These are phyloP conservation scores for Anas capensis DNA, from an alignment of 2,797 vertebrate species.

Conservation along the genomic window DNA sequence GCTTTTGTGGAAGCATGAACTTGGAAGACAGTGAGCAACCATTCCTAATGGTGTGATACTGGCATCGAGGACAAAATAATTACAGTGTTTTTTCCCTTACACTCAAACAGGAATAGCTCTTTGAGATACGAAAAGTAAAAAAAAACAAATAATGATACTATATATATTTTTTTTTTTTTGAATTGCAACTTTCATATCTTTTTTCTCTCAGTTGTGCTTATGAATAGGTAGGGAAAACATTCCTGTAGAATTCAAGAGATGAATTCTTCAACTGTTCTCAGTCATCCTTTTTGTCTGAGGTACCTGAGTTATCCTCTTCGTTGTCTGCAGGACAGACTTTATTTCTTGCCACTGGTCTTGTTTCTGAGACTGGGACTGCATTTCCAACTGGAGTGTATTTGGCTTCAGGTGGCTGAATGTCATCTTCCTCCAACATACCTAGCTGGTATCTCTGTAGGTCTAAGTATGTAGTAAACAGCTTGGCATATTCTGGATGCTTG, in stretches of 20 bases:
- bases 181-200: not conserved
- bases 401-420: not conserved
- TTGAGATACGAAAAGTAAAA: not conserved
- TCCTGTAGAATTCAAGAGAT: not conserved
- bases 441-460: conserved; percentile 93
- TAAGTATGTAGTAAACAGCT: conserved; percentile 95
- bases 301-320: conserved; percentile 78
- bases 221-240: not conserved
- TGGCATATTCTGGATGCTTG: conserved; percentile 92
- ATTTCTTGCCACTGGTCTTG: conserved; percentile 36
- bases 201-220: not conserved
- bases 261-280: conserved; percentile 70
- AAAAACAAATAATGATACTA: not conserved
- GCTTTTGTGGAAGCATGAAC: not conserved
- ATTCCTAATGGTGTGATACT: not conserved
- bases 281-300: conserved; percentile 95
- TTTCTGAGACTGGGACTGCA: conserved; percentile 48
- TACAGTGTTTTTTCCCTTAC: not conserved
- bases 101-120: not conserved
- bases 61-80: not conserved
- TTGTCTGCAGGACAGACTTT: conserved; percentile 56
- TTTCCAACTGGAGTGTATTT: conserved; percentile 35
- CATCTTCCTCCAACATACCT: conserved; percentile 75
- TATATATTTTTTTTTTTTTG: not conserved
- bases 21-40: not conserved